Evolutionary conservation across 2,797 vertebrate species (phyloP), one percentile per base, ranked within the genome.

Genomic region (Salmo trutta): DNA sequence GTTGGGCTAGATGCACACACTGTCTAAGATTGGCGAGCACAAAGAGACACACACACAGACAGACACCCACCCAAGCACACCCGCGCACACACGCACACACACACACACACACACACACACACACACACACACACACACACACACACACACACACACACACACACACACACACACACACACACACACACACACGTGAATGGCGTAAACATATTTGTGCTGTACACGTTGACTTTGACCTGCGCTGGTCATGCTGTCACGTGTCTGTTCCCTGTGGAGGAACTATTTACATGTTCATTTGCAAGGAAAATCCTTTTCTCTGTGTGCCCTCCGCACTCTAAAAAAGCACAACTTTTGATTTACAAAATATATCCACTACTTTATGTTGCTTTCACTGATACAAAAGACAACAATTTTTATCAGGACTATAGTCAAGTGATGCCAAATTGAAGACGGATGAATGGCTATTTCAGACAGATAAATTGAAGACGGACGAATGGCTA

Each of bases 1-100:
- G 92, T 92, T 93, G 92, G 87, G 86, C 82, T 82, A 82, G 74
- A 68, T 85, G 79, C 74, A 86, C 36, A 77, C 76, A 78, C 41
- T 66, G 53, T 74, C 65, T 33, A 62, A 69, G 54, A 67, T 73
- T 79, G 59, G 21, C 74, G 62, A 56, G 74, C 51, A 76, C 59
- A 64, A 51, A 27, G 51, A 29, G 27, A 29, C 27, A 29, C 27
- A 29, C 1, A 29, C 27, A 29, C 27, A 17, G 54, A 41, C 68
- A 21, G 19, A 29, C 27, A 29, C 27, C 27, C 27, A 2, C 2
- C 2, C 1, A 29, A 1, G 2, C 27, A 29, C 27, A 29, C 27
- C 2, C 27, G 2, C 27, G 24, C 24, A 24, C 27, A 29, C 27
- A 29, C 27, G 2, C 27, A 29, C 1, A 29, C 27, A 29, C 0